These are phyloP conservation scores for Limanda limanda DNA, from an alignment of 2,113 vertebrate species.

Conservation along the genomic window DNA sequence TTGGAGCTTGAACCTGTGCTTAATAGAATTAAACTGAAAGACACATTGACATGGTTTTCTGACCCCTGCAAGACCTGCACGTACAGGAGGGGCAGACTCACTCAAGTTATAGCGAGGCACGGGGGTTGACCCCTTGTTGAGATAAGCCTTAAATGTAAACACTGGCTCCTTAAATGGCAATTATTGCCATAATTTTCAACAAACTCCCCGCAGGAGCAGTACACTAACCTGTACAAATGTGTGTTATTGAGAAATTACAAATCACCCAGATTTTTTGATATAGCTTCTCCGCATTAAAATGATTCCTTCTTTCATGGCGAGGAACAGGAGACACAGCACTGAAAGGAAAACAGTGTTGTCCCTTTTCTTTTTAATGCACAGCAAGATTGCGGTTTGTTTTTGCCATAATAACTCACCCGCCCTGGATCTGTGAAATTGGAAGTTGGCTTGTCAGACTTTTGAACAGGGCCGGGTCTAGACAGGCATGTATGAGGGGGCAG, in stretches of 20 bases:
- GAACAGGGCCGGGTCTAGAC: no score
- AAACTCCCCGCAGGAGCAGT: slow-evolving; percentile 43
- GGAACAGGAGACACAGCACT: slow-evolving; percentile 38
- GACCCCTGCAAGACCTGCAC: slow-evolving; percentile 60
- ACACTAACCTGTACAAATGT: slow-evolving; percentile 64
- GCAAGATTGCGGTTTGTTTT: slow-evolving; percentile 66
- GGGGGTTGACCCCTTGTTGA: slow-evolving; percentile 51
- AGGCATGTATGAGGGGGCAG: no score
- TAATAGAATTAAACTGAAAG: slow-evolving; percentile 84
- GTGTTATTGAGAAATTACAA: slow-evolving; percentile 41
- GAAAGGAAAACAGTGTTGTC: slow-evolving; percentile 41
- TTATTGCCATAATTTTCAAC: slow-evolving; percentile 64
- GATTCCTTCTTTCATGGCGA: slow-evolving; percentile 10
- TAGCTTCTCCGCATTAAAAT: slow-evolving; percentile 22
- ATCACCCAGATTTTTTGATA: slow-evolving; percentile 36
- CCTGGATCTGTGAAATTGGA: slow-evolving; percentile 76
- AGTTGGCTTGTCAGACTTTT: slow-evolving; percentile 75
- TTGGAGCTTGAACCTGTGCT: slow-evolving; percentile 81
- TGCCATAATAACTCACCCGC: slow-evolving; percentile 63
- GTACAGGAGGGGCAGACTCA: slow-evolving; percentile 56
- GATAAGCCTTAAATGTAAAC: slow-evolving; percentile 77
- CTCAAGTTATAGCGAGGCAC: slow-evolving; percentile 53
- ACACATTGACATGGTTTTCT: slow-evolving; percentile 77
- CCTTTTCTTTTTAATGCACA: slow-evolving; percentile 35
- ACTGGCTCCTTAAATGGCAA: slow-evolving; percentile 70